phyloP scores from a whole-genome alignment of 1,140 invertebrate species.

The Drosophila subobscura region DNA sequence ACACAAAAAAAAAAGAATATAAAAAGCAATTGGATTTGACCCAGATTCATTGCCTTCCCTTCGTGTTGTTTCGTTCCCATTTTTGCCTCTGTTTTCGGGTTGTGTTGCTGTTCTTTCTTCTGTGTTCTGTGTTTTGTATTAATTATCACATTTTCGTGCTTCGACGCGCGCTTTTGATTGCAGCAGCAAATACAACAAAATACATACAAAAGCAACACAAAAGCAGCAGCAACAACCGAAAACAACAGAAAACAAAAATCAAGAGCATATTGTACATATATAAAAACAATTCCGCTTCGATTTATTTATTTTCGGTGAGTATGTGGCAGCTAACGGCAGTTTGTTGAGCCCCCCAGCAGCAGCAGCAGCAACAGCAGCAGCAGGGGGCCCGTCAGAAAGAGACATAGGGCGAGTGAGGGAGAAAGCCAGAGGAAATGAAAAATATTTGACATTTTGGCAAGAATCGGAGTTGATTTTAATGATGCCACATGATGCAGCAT shows the following conservation, averaged over 20 bases:
- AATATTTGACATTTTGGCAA: conserved; percentile 68
- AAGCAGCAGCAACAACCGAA: conserved; percentile 9
- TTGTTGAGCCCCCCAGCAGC: conserved; percentile 68
- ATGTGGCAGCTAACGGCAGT: conserved; percentile 20
- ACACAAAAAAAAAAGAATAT: conserved; percentile 49
- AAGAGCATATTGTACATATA: conserved; percentile 7
- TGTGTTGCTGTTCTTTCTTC: conserved; percentile 19
- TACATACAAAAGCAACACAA: not conserved
- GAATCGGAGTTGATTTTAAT: conserved; percentile 71
- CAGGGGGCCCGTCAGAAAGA: not conserved
- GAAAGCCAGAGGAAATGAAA: conserved; percentile 19
- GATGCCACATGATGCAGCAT: conserved; percentile 52
- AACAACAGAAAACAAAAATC: conserved; percentile 22
- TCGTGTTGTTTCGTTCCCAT: conserved; percentile 38
- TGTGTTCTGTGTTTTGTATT: conserved; percentile 51
- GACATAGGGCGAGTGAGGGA: not conserved
- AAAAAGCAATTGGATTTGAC: conserved; percentile 72
- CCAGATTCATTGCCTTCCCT: conserved; percentile 49
- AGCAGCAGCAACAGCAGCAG: conserved; percentile 63
- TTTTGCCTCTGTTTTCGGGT: conserved; percentile 13
- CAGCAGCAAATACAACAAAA: conserved; percentile 14
- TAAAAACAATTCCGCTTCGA: conserved; percentile 55
- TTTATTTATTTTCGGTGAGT: conserved; percentile 57
- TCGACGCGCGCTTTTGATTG: conserved; percentile 55
- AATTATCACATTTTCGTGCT: conserved; percentile 73